Base-by-base conservation (phyloP, 2,888 invertebrate genomes). In the Rhogogaster chlorosoma region DNA sequence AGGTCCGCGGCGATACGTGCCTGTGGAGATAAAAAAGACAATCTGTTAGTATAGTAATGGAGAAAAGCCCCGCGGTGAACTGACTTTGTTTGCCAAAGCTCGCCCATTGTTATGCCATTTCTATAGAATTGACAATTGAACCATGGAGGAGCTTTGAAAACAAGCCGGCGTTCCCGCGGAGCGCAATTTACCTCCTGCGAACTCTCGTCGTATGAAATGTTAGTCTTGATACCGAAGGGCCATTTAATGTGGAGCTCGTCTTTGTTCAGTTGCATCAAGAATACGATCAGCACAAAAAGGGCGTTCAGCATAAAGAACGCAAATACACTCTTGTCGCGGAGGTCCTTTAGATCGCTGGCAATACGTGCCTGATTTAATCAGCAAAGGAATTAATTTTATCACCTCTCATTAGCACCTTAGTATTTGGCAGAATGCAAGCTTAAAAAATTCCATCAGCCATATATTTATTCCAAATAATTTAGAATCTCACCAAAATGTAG, bases 241-340 rank as follows among this genome's bases (percentile, higher is more conserved):
- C 99, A 99, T 94, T 98, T 98, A 93, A 99, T 95, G 95, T 99
- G 98, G 91, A 99, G 96, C 93, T 97, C 96, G 94, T 99, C 99
- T 96, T 99, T 99, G 95, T 99, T 99, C 94, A 99, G 96, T 95
- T 99, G 99, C 93, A 99, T 97, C 94, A 99, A 97, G 95, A 99
- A 98, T 91, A 99, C 99, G 94, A 99, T 98, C 94, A 99, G 96
- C 92, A 99, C 99, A 96, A 99, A 99, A 92, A 99, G 96, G 90
- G 99, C 98, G 95, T 99, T 99, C 94, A 98, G 94, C 99, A 99
- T 99, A 95, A 99, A 98, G 96, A 99, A 99, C 90, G 97, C 98
- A 95, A 99, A 99, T 88, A 98, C 98, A 89, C 98, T 98, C 91
- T 98, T 97, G 95, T 99, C 98, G 93, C 99, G 96, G 91, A 99